Evolutionary conservation across 2,113 vertebrate species (phyloP), one percentile per base, ranked within the genome.

Genomic region (Ginglymostoma cirratum): DNA sequence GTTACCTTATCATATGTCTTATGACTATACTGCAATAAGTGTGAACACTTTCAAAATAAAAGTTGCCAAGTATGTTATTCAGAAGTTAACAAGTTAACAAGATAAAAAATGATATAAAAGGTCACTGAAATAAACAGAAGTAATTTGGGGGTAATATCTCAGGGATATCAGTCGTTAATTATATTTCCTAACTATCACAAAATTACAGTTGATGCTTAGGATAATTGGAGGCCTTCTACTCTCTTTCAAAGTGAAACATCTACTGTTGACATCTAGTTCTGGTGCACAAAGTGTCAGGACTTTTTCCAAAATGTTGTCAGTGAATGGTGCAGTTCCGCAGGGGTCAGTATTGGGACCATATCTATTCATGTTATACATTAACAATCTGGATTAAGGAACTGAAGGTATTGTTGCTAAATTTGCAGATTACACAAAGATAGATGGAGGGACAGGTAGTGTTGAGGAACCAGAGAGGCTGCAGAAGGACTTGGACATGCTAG

Each of bases 171-270:
- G 24, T 89, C 23, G 52, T 27, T 89, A 52, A 52, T 55, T 45
- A 85, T 17, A 89, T 34, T 30, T 92, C 34, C 15, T n/a, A 92
- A 92, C 1, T 5, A 92, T 92, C 52, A 92, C 30, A 30, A 65
- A 92, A 45, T 48, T 2, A 89, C 86, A 89, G 48, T 14, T 48
- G 55, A 65, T n/a, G 17, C 34, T 92, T 15, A 65, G 30, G 55
- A 92, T 92, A 92, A 83, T 92, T 92, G 15, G 30, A n/a, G 87
- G 52, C 27, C 34, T 92, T 65, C 87, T n/a, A 90, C 34, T 65
- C 34, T 34, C 27, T 92, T 92, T 92, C 55, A 92, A 92, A 92
- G 65, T n/a, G 15, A 14, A 65, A n/a, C 55, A 65, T 52, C n/a
- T 87, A 10, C 7, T 61, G 55, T 7, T 61, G 55, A 61, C 12